Base-by-base conservation (phyloP, 2,113 vertebrate genomes). In the Cacatua alba region DNA sequence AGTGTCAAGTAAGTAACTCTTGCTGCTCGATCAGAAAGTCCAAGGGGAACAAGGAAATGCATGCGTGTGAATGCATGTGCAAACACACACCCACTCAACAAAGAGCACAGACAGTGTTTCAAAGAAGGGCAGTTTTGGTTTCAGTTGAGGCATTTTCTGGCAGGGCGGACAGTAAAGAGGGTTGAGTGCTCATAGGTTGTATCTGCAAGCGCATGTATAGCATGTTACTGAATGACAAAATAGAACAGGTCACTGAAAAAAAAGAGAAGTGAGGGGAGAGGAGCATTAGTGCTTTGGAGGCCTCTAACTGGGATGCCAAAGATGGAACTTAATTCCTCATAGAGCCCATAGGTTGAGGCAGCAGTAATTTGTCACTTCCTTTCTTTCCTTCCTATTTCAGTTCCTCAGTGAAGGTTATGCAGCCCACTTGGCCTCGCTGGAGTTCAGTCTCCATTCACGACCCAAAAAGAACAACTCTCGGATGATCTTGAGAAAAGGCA, bases 321-420 rank as follows among this genome's bases (percentile, higher is more conserved):
- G 60, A 70, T 28, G 29, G 37, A 89, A 46, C 23, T 59, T 25
- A 33, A 71, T 46, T 82, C 65, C 29, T 89, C 44, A 9, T 6
- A 53, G n/a, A 41, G 7, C 35, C 78, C 16, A 10, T 17, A 29
- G 35, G 9, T 68, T 5, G 8, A 92, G 39, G 57, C 75, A 86
- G 57, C 41, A 71, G 26, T 82, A 35, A 71, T 63, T 72, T 86
- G 29, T 85, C 59, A 74, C 17, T 79, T 62, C 21, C 28, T 74
- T 81, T 94, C 63, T 92, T 88, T 80, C 69, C 46, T 67, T 87
- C 78, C 67, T 67, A 2, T 90, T 91, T 39, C 96, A 99, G 99
- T 99, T 99, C 95, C 97, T 99, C 97, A 99, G 99, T 26, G 99
- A 99, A 78, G 99, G 99, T 95, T 99, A 99, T 3, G 99, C 99